Base-by-base conservation (phyloP, 2,113 vertebrate species). In the Hippocampus guttulatus region DNA sequence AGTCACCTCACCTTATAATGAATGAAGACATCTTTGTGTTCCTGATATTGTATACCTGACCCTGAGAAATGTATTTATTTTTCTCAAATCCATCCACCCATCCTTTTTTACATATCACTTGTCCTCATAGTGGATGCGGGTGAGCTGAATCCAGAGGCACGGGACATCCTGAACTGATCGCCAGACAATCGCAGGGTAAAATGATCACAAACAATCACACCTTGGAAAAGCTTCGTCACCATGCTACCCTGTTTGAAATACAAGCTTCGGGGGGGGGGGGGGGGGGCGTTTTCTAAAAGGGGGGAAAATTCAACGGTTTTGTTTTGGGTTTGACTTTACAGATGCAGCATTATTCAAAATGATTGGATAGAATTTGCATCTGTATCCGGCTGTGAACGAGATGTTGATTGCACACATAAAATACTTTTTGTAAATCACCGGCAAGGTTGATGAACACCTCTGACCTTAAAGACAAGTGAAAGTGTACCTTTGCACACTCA, bases 391-490 rank as follows among this genome's bases (percentile, higher is more conserved):
- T 47, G 40, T 65, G 41, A 47, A 16, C 5, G 8, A 18, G 43
- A 65, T 66, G 23, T 40, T 45, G 63, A 64, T 45, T 25, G 51
- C 33, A 43, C 20, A 68, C 8, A 21, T 41, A 25, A 68, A 23
- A 40, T 20, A 54, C 20, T 38, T 61, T 54, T 4, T 38, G 15
- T 64, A 25, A 43, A 49, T 27, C 64, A 66, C 15, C 8, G 14
- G 23, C 23, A 25, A 27, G 33, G 30, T 38, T 40, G n/a, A 68
- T 65, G 30, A 66, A 66, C n/a, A 25, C n/a, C 64, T 47, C 18
- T 54, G 55, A 68, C 49, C 51, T 68, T 33, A 55, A 38, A 54
- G 21, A 67, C 45, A 18, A 21, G 63, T 23, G 40, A 20, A 66
- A 8, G 33, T 43, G 58, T 27, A 67, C 52, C 27, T 51, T 23